Evolutionary conservation across 2,113 vertebrate species (phyloP).

Genomic region (Chloropsis cyanopogon): DNA sequence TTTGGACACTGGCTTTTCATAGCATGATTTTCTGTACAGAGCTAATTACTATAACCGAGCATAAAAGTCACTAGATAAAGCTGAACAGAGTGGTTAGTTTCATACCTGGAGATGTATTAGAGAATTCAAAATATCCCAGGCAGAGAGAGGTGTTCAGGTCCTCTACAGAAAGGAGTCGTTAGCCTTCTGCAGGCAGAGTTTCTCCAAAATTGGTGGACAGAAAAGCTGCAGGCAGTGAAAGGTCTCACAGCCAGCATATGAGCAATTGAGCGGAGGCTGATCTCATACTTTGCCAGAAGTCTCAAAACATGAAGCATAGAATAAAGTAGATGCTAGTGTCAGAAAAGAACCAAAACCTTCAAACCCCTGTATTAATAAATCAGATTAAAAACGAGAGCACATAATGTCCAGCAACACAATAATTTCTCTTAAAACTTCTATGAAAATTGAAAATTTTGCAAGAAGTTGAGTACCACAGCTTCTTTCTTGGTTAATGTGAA

Average conservation of each 20-base stretch:
- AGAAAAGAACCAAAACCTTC: neutral
- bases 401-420: neutral
- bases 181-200: neutral
- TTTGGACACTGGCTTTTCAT: neutral
- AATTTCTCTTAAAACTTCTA: neutral
- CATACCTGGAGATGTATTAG: neutral
- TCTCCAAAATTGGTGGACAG: rapidly evolving
- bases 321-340: neutral
- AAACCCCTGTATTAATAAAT: neutral
- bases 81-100: neutral
- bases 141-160: neutral
- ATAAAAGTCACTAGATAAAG: neutral
- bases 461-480: neutral
- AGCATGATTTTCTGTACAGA: rapidly evolving
- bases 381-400: neutral
- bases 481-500: neutral
- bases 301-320: neutral
- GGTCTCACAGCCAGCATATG: neutral
- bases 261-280: rapidly evolving
- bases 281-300: neutral
- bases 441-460: neutral
- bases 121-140: neutral
- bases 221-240: neutral
- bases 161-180: neutral
- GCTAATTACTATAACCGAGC: neutral